phyloP scores from a whole-genome alignment of 2,797 vertebrate genomes.

The Pteropus rufus region DNA sequence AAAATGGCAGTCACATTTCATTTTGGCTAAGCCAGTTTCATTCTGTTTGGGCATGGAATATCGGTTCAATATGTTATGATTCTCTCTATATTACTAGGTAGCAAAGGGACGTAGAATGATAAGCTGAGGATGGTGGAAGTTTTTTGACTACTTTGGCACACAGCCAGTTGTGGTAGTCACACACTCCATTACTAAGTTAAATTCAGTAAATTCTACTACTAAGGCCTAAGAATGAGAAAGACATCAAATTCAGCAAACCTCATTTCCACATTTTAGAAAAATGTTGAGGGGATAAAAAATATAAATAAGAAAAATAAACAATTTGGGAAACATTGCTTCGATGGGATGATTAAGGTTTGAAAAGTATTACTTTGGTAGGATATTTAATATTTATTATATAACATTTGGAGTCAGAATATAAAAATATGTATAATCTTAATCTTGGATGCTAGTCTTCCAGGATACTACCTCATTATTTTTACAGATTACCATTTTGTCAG shows the following conservation, averaged over 20 bases:
- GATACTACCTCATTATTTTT: not conserved
- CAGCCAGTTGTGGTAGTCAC: not conserved
- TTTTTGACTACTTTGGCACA: not conserved
- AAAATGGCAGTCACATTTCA: not conserved
- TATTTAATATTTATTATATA: not conserved
- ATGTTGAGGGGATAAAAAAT: not conserved
- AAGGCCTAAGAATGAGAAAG: not conserved
- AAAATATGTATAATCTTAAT: not conserved
- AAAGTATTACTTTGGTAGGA: not conserved
- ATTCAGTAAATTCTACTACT: not conserved
- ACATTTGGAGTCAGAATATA: not conserved
- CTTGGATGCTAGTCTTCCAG: not conserved
- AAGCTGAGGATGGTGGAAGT: not conserved
- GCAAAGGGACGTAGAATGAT: not conserved
- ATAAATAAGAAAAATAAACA: not conserved
- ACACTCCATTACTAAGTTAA: not conserved
- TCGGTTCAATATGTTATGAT: not conserved
- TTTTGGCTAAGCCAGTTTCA: not conserved
- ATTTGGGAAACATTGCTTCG: not conserved
- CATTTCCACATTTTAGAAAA: not conserved
- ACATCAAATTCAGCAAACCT: not conserved
- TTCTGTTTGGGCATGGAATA: not conserved
- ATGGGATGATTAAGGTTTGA: not conserved
- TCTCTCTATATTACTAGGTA: not conserved
- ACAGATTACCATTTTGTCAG: not conserved